Percentiles rank a stretch among this genome's conserved stretches.
These are phyloP conservation scores for Thymelicus sylvestris DNA, from an alignment of 2,888 invertebrate genomes.

Conservation along the genomic window DNA sequence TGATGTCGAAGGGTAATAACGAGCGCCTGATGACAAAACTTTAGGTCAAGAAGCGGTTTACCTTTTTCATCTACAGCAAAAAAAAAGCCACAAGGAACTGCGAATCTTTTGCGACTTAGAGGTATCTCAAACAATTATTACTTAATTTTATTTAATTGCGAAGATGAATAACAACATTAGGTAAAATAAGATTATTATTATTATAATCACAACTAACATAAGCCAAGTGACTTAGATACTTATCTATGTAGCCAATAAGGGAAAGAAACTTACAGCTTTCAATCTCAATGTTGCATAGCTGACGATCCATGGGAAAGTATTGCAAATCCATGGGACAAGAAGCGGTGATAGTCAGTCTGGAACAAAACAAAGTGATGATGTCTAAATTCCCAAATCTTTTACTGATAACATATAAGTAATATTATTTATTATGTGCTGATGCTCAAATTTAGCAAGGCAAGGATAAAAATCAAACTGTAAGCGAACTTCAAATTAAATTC, in stretches of 20 bases:
- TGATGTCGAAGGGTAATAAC: constrained; percentile 36
- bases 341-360: constrained; percentile 96
- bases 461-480: constrained; percentile 6
- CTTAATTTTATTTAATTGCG: constrained; percentile 10
- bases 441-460: not conserved
- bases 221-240: constrained; percentile 34
- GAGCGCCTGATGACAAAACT: constrained; percentile 48
- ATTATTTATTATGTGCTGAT: no score
- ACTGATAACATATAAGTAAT: no score
- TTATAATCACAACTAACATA: constrained; percentile 26
- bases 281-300: constrained; percentile 97
- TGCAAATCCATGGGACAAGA: constrained; percentile 98
- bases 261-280: constrained; percentile 96
- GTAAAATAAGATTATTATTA: constrained; percentile 23
- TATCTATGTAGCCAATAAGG: constrained; percentile 7
- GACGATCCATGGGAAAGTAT: constrained; percentile 98
- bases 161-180: constrained; percentile 22
- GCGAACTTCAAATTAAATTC: constrained; percentile 45
- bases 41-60: constrained; percentile 49
- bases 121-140: constrained; percentile 8
- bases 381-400: not conserved
- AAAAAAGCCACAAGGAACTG: constrained; percentile 56
- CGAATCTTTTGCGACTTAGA: constrained; percentile 37
- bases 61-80: constrained; percentile 53
- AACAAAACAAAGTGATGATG: constrained; percentile 53